A percentile compares a stretch with the other conserved stretches of the same genome.
Conservation (phyloP, 2,113 vertebrate genomes). For the Thryonomys swinderianus region DNA sequence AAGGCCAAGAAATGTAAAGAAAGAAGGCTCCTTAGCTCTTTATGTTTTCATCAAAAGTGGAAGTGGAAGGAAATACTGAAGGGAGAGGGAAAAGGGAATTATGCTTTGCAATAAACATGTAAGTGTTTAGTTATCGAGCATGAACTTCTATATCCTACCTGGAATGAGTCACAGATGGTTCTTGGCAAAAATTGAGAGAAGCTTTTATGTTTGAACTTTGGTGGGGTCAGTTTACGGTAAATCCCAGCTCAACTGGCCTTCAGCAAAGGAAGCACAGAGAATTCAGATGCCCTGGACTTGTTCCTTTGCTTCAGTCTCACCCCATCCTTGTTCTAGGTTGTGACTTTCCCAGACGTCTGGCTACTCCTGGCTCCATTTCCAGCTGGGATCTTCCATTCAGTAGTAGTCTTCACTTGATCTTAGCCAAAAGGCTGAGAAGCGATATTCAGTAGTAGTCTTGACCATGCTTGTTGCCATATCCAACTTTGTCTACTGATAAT, state of each 20-base stretch:
- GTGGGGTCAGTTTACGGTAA: not conserved
- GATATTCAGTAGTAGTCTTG: not conserved
- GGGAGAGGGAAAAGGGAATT: not conserved
- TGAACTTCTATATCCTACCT: not conserved
- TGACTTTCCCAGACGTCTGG: not conserved
- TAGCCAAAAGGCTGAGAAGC: too few relatives aligned
- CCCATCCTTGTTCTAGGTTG: not conserved
- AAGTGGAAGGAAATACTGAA: not conserved
- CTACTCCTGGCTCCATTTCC: not conserved
- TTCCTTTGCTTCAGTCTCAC: not conserved
- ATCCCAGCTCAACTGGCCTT: not conserved
- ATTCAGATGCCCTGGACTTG: not conserved
- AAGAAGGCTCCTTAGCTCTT: not conserved
- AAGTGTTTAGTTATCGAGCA: not conserved
- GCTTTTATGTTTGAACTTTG: conserved; percentile 19
- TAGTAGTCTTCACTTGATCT: not conserved
- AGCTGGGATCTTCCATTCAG: not conserved
- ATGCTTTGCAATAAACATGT: not conserved
- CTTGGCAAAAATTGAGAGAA: conserved; percentile 50
- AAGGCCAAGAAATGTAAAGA: not conserved
- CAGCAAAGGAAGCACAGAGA: not conserved
- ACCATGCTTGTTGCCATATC: not conserved
- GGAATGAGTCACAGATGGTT: not conserved
- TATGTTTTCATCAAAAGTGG: not conserved
- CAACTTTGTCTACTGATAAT: not conserved